Evolutionary conservation across 2,888 invertebrate genomes (phyloP), one percentile per base, ranked within the genome.

Genomic region (Eulithis prunata): DNA sequence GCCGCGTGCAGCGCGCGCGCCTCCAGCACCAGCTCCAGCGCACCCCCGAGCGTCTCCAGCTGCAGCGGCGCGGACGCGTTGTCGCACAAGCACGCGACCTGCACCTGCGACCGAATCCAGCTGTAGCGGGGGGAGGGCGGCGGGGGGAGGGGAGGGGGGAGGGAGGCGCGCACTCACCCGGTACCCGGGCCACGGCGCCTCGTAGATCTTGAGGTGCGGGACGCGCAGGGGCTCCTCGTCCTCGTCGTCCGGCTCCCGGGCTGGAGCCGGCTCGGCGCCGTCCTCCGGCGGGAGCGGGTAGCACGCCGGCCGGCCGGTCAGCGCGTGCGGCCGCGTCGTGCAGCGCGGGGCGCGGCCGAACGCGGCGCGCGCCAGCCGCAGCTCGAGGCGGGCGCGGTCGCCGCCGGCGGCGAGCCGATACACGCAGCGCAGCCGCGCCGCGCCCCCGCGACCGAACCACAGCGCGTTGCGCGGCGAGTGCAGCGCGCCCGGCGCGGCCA

Each of bases 401-500:
- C 95, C 0, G 94, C 87, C 13, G 96, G 4, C 96, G 81, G 96
- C 95, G 73, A 97, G 94, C 65, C 97, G 94, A 83, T 96, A 97
- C 61, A 96, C 94, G 83, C 97, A 97, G 64, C 96, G 96, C 62
- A 97, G 86, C 71, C 95, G 95, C 69, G 94, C 94, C 43, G 96
- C 95, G 5, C 98, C 97, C 0, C 98, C 97, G 52, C 97, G 94
- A 0, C 97, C 98, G 82, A 96, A 97, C 78, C 97, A 94, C 82
- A 97, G 95, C 3, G 97, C 96, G 84, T 97, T 97, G 13, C 96
- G 96, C 71, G 97, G 95, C 51, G 96, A 94, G 0, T 96, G 95
- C 78, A 97, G 96, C 41, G 95, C 94, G 72, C 90, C 91, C 10
- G 94, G 93, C 66, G 84, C 84, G 49, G 82, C 81, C 52, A 90